Conservation (phyloP, 2,113 vertebrate species). For the Laticauda laticaudata region DNA sequence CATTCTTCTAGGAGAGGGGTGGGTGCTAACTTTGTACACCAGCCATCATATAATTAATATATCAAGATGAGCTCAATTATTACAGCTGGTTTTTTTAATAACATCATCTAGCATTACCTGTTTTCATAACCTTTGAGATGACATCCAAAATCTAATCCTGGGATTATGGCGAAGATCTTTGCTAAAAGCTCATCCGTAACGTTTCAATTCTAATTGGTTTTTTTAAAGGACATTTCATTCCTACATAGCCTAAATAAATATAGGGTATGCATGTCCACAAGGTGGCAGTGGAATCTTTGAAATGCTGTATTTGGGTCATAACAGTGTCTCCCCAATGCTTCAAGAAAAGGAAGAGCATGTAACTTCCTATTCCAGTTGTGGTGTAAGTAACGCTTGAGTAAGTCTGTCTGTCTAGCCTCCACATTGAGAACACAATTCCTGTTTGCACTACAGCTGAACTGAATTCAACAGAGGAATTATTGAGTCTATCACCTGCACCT, state of each 20-base stretch:
- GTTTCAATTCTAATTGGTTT: not conserved
- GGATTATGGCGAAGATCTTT: not conserved
- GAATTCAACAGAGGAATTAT: too few relatives aligned
- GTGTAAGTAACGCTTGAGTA: not conserved
- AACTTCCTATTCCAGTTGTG: not conserved
- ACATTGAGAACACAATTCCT: not conserved
- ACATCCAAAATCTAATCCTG: not conserved
- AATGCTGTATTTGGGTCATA: constrained; percentile 31
- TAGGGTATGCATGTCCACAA: constrained; percentile 56
- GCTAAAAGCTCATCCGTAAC: not conserved
- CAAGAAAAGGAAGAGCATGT: not conserved
- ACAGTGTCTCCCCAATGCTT: not conserved
- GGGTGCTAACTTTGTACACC: too few relatives aligned
- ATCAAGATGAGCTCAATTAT: not conserved
- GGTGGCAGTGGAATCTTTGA: constrained; percentile 73
- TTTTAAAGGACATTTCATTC: not conserved
- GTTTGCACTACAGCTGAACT: not conserved
- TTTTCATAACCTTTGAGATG: not conserved
- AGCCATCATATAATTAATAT: not conserved
- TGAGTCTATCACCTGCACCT: too few relatives aligned
- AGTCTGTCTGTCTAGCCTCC: not conserved
- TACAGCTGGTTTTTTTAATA: not conserved
- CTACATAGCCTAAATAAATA: not conserved
- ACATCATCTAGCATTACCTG: too few relatives aligned
- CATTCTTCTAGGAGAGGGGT: too few relatives aligned